A percentile compares a stretch with the other conserved stretches of the same genome.
Conservation (phyloP, 2,888 invertebrate species). For the Elegia similella region DNA sequence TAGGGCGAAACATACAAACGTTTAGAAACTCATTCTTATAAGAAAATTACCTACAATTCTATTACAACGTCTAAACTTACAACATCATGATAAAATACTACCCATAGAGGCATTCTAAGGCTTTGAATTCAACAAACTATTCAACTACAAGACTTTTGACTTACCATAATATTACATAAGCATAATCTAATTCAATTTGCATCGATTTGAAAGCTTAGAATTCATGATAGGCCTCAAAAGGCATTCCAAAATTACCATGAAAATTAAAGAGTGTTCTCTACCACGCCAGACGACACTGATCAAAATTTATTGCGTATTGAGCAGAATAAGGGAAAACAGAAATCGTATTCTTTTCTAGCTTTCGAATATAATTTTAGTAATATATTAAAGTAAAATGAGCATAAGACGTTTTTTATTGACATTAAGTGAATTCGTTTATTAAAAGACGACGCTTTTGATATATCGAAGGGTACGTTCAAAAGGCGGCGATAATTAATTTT, state of each 20-base stretch:
- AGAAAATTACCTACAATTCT: no score
- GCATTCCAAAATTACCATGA: conserved; percentile 30
- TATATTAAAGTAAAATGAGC: conserved; percentile 65
- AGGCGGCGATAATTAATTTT: neutral
- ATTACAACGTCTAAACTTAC: no score
- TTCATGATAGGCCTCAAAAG: conserved; percentile 8
- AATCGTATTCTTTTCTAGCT: conserved; percentile 33
- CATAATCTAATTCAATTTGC: conserved; percentile 13
- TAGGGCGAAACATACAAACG: no score
- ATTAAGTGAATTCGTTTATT: conserved; percentile 55
- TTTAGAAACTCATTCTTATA: no score
- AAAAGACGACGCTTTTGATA: conserved; percentile 49
- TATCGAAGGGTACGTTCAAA: conserved; percentile 24
- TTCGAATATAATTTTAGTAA: conserved; percentile 54
- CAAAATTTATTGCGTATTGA: conserved; percentile 63
- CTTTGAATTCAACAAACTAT: neutral
- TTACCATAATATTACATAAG: neutral
- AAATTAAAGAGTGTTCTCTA: conserved; percentile 46
- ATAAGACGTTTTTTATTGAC: conserved; percentile 62
- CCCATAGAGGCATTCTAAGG: neutral
- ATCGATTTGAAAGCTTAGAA: conserved; percentile 7
- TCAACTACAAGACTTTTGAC: neutral
- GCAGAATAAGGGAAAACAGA: conserved; percentile 54
- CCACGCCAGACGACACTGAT: conserved; percentile 51
- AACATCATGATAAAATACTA: no score